Percentiles rank a stretch among this genome's conserved stretches.
phyloP scores from a whole-genome alignment of 92 coral and sea anemone species.

The Parazoanthus atlanticus region DNA sequence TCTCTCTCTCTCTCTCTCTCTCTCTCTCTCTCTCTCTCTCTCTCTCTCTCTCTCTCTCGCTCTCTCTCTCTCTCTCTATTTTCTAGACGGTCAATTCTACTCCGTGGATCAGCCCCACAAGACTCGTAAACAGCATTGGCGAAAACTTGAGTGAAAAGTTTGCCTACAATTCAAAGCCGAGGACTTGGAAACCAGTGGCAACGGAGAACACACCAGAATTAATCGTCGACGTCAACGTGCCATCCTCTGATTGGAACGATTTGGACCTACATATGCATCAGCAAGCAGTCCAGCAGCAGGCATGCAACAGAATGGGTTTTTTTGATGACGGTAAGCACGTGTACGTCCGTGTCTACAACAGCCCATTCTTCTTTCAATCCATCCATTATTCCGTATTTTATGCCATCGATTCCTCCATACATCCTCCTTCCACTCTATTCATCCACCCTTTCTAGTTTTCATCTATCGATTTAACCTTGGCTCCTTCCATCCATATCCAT shows the following conservation, averaged over 20 bases:
- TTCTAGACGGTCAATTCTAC: slow-evolving; percentile 16
- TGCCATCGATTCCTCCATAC: too few species aligned
- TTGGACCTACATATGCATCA: slow-evolving; percentile 39
- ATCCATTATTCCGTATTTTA: neutral
- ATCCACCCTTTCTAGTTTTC: neutral
- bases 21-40: too few species aligned
- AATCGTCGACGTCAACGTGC: neutral
- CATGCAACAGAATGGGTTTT: neutral
- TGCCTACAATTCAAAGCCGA: slow-evolving; percentile 48
- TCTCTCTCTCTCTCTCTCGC: too few species aligned
- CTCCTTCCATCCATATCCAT: too few species aligned
- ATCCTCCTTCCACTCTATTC: neutral
- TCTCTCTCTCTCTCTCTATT: neutral
- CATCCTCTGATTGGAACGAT: slow-evolving; percentile 39
- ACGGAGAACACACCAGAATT: slow-evolving; percentile 31
- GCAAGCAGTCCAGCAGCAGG: neutral
- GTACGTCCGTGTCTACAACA: neutral
- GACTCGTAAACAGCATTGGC: slow-evolving; percentile 15
- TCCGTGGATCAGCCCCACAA: slow-evolving; percentile 6
- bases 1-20: too few species aligned
- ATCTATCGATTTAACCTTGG: too few species aligned
- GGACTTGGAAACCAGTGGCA: slow-evolving; percentile 4
- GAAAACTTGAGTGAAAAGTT: slow-evolving; percentile 26
- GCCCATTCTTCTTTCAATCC: neutral
- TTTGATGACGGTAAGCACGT: slow-evolving; percentile 2